phyloP scores from a whole-genome alignment of 1,140 invertebrate genomes.

The Monochamus saltuarius region DNA sequence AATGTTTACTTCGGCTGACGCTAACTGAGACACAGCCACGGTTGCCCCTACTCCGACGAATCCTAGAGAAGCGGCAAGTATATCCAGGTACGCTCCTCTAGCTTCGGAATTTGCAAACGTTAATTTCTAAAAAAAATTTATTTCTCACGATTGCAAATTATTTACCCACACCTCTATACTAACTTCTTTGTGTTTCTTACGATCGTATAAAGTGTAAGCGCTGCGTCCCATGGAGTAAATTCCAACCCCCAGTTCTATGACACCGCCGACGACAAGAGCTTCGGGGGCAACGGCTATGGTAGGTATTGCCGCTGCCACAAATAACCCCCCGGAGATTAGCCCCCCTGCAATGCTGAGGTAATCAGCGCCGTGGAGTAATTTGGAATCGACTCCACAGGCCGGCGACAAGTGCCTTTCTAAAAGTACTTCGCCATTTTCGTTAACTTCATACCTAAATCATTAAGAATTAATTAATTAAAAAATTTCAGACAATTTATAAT shows the following conservation, averaged over 20 bases:
- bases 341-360: constrained; percentile 37
- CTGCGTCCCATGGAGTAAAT: constrained; percentile 42
- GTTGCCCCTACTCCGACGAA: constrained; percentile 47
- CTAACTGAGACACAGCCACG: constrained; percentile 31
- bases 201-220: constrained; percentile 33
- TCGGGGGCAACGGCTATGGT: constrained; percentile 46
- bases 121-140: constrained; percentile 36
- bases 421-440: constrained; percentile 34
- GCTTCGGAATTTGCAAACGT: constrained; percentile 47
- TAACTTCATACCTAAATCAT: constrained; percentile 30
- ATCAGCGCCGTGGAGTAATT: constrained; percentile 43
- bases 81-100: constrained; percentile 49
- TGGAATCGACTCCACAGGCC: constrained; percentile 34
- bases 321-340: constrained; percentile 38
- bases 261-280: constrained; percentile 32
- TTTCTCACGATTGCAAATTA: too few species aligned
- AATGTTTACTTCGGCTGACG: constrained; percentile 32
- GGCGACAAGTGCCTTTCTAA: constrained; percentile 50
- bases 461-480: neutral
- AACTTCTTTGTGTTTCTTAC: constrained; percentile 44
- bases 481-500: too few species aligned
- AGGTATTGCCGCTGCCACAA: constrained; percentile 37
- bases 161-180: neutral
- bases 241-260: constrained; percentile 38
- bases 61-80: constrained; percentile 44